Evolutionary conservation across 2,888 invertebrate genomes (phyloP), one percentile per base, ranked within the genome.

Genomic region (Acanthosepion esculentum): DNA sequence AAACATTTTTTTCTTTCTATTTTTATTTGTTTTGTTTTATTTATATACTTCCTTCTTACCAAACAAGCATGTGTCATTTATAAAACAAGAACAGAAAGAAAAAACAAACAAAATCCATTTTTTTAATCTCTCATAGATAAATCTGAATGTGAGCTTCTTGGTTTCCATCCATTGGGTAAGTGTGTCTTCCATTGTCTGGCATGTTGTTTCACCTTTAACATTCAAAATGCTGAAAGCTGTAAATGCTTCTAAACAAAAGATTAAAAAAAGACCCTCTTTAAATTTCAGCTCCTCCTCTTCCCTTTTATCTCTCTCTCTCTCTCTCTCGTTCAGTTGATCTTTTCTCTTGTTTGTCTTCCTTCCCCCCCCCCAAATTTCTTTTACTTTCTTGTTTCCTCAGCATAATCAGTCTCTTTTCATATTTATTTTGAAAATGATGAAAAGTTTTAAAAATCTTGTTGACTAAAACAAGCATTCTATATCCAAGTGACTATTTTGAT

Each of bases 111-210:
- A 55, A 78, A 78, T 78, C 15, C 78, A 78, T 48, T 48, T 92
- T 48, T 92, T 92, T 92, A 48, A 92, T 48, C 50, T 92, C 50
- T 50, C 50, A 29, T 92, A 92, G 92, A 92, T 92, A 92, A 92
- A 48, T 50, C 48, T 92, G 92, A 92, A 50, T 92, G 92, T 50
- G n/a, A 92, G 12, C 92, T 92, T 92, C 48, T 92, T 92, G 92
- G 50, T 92, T 48, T 92, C 23, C 92, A 50, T 92, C 92, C 92
- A 48, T 92, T 92, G 48, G 92, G 92, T 92, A 92, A 92, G 92
- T 92, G 23, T 92, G 92, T 92, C 92, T 92, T 92, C 92, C 15
- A 48, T 92, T 26, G 48, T 48, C 92, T 92, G 92, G 92, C 92
- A 92, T 92, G 92, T 92, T 92, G 92, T 78, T 78, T 23, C 78